Evolutionary conservation across 2,113 vertebrate species (phyloP).

Genomic region (Echinops telfairi): DNA sequence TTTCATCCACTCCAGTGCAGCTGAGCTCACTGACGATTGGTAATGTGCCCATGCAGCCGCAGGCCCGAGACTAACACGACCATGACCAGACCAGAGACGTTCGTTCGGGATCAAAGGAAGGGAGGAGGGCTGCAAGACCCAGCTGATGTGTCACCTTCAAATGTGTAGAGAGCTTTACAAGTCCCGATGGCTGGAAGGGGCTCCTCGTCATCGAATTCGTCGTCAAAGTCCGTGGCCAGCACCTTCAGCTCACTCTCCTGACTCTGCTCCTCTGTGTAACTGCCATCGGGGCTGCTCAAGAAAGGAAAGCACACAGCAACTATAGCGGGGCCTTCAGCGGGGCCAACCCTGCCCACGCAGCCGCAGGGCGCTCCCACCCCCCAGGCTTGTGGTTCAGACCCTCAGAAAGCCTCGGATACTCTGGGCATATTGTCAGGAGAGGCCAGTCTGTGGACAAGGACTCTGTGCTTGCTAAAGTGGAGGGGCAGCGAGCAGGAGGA

Average conservation of each 20-base stretch:
- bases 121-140: not conserved
- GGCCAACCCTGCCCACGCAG: too few species aligned
- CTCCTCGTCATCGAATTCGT: slow-evolving; percentile 97
- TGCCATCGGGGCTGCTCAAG: slow-evolving; percentile 99
- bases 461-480: too few species aligned
- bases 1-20: rapidly evolving
- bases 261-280: slow-evolving; percentile 98
- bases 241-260: slow-evolving; percentile 95
- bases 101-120: not conserved
- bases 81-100: rapidly evolving
- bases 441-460: too few species aligned
- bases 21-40: not conserved
- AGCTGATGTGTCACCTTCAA: slow-evolving; percentile 91
- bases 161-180: slow-evolving; percentile 97
- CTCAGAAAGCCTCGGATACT: too few species aligned
- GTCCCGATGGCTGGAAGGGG: slow-evolving; percentile 95
- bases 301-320: slow-evolving; percentile 89
- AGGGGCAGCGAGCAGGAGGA: too few species aligned
- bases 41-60: not conserved
- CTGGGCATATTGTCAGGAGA: too few species aligned
- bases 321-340: slow-evolving; percentile 85
- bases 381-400: too few species aligned
- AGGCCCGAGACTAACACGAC: too few species aligned
- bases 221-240: slow-evolving; percentile 93
- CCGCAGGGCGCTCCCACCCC: too few species aligned